Evolutionary conservation across 1,140 invertebrate species (phyloP).

Genomic region (Agraylea sexmaculata): DNA sequence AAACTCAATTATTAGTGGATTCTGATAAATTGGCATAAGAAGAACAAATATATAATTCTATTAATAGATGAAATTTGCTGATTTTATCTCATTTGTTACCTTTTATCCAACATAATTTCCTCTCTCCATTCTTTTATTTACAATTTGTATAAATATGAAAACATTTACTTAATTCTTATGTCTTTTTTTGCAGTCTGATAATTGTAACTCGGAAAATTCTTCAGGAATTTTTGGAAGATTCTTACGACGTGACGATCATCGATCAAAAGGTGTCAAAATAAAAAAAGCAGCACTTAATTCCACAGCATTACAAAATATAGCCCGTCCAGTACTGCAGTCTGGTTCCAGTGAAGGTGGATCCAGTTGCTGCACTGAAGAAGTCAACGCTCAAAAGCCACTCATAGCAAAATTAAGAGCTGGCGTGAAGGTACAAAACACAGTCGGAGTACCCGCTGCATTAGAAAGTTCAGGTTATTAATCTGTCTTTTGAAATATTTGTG

Average conservation of each 20-base stretch:
- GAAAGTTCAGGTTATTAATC: slow-evolving; percentile 57
- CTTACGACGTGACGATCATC: slow-evolving; percentile 43
- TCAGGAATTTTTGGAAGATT: slow-evolving; percentile 59
- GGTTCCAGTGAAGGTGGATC: slow-evolving; percentile 32
- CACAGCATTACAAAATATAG: slow-evolving; percentile 5
- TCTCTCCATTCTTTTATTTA: too few relatives aligned
- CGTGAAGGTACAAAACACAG: slow-evolving; percentile 52
- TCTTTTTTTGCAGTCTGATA: slow-evolving; percentile 50
- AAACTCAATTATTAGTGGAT: too few relatives aligned
- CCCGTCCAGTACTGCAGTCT: slow-evolving; percentile 7
- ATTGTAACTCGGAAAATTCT: slow-evolving; percentile 59
- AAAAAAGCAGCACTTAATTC: slow-evolving; percentile 8
- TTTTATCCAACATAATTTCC: too few relatives aligned
- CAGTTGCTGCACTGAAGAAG: slow-evolving; percentile 11
- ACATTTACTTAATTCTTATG: too few relatives aligned
- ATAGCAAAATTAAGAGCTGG: slow-evolving; percentile 59
- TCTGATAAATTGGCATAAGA: too few relatives aligned
- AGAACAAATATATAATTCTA: too few relatives aligned
- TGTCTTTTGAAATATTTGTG: too few relatives aligned
- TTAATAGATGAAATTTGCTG: too few relatives aligned
- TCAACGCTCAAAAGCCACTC: slow-evolving; percentile 36
- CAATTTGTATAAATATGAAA: too few relatives aligned
- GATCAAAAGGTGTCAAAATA: slow-evolving; percentile 19
- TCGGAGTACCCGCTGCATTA: slow-evolving; percentile 32
- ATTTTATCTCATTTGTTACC: too few relatives aligned